These are phyloP conservation scores for Benitochromis conjunctus DNA, from an alignment of 2,113 vertebrate species.

Conservation along the genomic window DNA sequence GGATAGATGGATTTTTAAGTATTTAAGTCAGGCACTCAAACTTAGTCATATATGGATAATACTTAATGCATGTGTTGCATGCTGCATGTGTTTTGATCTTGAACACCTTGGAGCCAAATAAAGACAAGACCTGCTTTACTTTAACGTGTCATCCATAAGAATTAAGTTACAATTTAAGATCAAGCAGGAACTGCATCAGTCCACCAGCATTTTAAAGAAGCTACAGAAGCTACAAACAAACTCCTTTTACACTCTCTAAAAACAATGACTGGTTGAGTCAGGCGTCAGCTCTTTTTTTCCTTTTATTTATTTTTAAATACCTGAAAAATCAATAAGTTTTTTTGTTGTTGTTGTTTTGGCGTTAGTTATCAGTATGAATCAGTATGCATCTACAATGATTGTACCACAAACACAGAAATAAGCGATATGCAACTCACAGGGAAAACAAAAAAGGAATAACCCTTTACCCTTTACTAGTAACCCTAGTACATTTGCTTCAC, in stretches of 20 bases:
- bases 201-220: neutral
- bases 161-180: neutral
- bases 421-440: neutral
- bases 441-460: fast-evolving
- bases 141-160: neutral
- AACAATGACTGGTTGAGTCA: neutral
- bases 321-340: too few species aligned
- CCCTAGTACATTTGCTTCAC: neutral
- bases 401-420: neutral
- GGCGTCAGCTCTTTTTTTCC: fast-evolving
- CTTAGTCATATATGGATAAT: too few species aligned
- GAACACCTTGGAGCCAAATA: neutral
- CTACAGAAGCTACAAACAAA: neutral
- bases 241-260: neutral
- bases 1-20: too few species aligned
- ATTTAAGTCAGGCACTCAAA: neutral
- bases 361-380: neutral
- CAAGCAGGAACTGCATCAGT: neutral
- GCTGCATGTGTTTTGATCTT: neutral
- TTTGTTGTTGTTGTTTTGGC: neutral
- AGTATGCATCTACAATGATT: neutral
- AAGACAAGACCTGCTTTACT: neutral
- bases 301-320: neutral
- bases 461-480: too few species aligned
- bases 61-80: too few species aligned